Conservation (phyloP, 2,888 invertebrate genomes). For the Lottia gigantea region DNA sequence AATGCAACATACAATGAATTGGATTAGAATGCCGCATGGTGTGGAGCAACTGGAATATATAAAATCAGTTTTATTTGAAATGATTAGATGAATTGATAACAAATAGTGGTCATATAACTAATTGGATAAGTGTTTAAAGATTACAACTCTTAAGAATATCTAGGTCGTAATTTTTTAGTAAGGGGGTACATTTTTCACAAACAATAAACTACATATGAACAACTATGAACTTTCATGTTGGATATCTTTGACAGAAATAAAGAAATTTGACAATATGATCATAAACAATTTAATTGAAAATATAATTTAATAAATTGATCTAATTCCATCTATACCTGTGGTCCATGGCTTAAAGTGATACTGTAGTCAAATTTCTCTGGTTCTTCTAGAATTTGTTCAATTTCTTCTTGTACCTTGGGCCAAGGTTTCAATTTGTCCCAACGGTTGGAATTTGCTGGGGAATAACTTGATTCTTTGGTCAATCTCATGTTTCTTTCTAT, state of each 20-base stretch:
- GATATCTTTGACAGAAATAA: too few species aligned
- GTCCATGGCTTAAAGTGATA: conserved; percentile 44
- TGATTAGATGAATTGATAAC: not conserved
- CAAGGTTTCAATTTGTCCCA: conserved; percentile 44
- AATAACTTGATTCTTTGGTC: not conserved
- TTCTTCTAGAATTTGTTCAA: conserved; percentile 28
- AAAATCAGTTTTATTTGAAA: not conserved
- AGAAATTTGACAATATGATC: too few species aligned
- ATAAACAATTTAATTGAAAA: too few species aligned
- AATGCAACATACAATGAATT: conserved; percentile 42
- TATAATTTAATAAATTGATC: too few species aligned
- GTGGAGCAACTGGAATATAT: conserved; percentile 33
- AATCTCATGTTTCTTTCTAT: not conserved
- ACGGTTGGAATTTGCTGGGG: conserved; percentile 2
- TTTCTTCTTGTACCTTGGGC: conserved; percentile 37
- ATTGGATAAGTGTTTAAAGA: too few species aligned
- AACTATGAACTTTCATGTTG: too few species aligned
- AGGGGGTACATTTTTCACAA: too few species aligned
- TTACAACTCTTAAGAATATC: too few species aligned
- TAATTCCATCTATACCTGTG: too few species aligned
- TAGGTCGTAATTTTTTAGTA: too few species aligned
- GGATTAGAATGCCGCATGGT: conserved; percentile 40
- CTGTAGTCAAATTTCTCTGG: conserved; percentile 36
- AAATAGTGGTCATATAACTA: too few species aligned
- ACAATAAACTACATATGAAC: too few species aligned